A percentile compares a stretch with the other conserved stretches of the same genome.
phyloP scores from a whole-genome alignment of 2,797 vertebrate genomes.

The Chromobotia macracanthus region DNA sequence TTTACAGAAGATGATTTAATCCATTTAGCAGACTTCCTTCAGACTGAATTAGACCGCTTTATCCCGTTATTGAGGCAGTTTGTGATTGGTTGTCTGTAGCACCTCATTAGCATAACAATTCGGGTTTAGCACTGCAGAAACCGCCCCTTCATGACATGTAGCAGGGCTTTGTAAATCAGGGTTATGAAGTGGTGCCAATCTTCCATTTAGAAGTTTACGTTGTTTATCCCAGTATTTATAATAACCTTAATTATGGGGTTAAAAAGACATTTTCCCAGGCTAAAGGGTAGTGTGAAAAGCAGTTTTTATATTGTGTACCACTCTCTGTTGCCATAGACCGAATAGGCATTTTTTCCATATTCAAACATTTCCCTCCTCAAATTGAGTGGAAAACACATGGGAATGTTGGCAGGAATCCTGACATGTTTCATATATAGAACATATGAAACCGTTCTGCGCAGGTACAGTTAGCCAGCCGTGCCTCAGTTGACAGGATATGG shows the following conservation, averaged over 20 bases:
- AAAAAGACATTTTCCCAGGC: not conserved
- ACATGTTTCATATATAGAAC: not conserved
- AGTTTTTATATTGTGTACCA: not conserved
- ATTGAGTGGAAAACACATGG: not conserved
- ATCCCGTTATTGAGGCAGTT: not conserved
- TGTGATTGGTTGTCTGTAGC: not conserved
- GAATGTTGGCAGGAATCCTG: conserved; percentile 4
- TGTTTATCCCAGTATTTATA: not conserved
- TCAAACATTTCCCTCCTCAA: not conserved
- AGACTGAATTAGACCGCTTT: no score
- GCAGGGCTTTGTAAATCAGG: not conserved
- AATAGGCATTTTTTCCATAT: conserved; percentile 23
- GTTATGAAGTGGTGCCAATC: not conserved
- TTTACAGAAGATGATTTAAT: no score
- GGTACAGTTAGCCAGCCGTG: conserved; percentile 2
- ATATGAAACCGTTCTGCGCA: not conserved
- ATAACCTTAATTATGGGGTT: not conserved
- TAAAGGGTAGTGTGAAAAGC: not conserved
- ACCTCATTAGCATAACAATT: not conserved
- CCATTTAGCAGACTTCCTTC: no score
- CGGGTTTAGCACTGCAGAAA: not conserved
- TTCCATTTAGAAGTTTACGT: not conserved
- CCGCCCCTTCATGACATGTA: not conserved
- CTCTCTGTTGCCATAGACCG: conserved; percentile 13
- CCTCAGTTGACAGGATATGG: conserved; percentile 51